These are phyloP conservation scores for Seira sanloemensis DNA, from an alignment of 2,888 invertebrate genomes.

Conservation along the genomic window DNA sequence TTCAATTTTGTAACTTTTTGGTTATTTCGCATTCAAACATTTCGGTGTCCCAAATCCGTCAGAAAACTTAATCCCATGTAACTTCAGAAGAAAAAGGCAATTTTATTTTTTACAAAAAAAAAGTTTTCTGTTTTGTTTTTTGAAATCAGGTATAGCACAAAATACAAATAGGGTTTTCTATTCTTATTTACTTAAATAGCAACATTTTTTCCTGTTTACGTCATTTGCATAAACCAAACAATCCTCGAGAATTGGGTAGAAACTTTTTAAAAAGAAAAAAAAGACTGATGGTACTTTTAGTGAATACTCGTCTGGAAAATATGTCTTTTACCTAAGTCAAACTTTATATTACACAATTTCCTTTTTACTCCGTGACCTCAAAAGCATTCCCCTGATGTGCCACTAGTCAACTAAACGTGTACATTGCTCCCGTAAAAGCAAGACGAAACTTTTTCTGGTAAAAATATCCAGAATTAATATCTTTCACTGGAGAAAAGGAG, in stretches of 20 bases:
- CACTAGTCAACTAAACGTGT: not conserved
- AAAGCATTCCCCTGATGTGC: conserved; percentile 6
- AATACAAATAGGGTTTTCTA: not conserved
- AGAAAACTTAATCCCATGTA: not conserved
- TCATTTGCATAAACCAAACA: conserved; percentile 60
- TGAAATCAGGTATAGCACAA: not conserved
- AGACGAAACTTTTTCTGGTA: conserved; percentile 27
- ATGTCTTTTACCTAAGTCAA: conserved; percentile 18
- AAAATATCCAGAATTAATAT: conserved; percentile 43
- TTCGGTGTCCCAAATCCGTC: not conserved
- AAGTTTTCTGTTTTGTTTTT: conserved; percentile 26
- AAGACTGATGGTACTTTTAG: conserved; percentile 33
- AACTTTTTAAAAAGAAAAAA: conserved; percentile 15
- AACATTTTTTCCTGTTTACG: conserved; percentile 23
- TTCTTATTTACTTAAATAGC: not conserved
- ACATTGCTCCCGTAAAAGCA: conserved; percentile 17
- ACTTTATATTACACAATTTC: conserved; percentile 8
- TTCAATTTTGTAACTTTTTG: not conserved
- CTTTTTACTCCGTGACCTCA: conserved; percentile 10
- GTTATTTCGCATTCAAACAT: not conserved
- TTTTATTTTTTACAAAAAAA: not conserved
- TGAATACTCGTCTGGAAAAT: conserved; percentile 7
- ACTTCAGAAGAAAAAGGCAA: not conserved
- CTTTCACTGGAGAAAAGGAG: conserved; percentile 16
- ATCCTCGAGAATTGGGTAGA: conserved; percentile 51